Base-by-base conservation (phyloP, 2,797 vertebrate species). In the Tauraco hartlaubi region DNA sequence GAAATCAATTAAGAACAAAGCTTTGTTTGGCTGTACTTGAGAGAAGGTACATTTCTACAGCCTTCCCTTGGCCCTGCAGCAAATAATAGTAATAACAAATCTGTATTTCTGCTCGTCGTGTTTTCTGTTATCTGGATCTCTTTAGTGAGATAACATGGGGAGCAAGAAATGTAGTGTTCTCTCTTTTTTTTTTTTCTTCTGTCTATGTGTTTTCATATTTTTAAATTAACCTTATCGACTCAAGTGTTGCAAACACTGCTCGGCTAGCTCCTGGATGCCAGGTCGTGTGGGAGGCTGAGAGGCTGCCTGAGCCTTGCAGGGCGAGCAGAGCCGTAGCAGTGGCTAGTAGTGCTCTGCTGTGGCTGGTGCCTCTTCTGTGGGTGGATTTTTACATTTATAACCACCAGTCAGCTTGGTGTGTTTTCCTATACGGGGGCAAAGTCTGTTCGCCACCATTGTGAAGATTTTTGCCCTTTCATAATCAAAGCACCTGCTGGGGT, bases 41-140 rank as follows among this genome's bases (percentile, higher is more conserved):
- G 73, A 63, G 75, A 51, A 91, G 68, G 54, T 35, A 44, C 82
- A 35, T 95, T 96, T 93, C 88, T 41, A 6, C 88, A 81, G 88
- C 58, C 82, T 78, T 71, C 61, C 90, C 72, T 58, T 48, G 84
- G 88, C 85, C 54, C n/a, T 66, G 86, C 85, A 91, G 85, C 78
- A 89, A 94, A 75, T 37, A 15, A 85, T n/a, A 52, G 68, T 82
- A 94, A 83, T 90, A 94, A 93, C 64, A 77, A 72, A 95, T 94
- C 85, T 22, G 46, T 94, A 96, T 89, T 93, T 93, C 82, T 75
- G 59, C 72, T 84, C 8, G 2, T 84, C 2, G 1, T 83, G 64
- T 80, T 83, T 68, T 68, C 72, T 48, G 43, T 86, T 95, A 69
- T 90, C 82, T 49, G 76, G 29, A 95, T 90, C 88, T 86, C 88